Evolutionary conservation across 2,888 invertebrate genomes (phyloP), one percentile per base, ranked within the genome.

Genomic region (Sylvicola cinctus): DNA sequence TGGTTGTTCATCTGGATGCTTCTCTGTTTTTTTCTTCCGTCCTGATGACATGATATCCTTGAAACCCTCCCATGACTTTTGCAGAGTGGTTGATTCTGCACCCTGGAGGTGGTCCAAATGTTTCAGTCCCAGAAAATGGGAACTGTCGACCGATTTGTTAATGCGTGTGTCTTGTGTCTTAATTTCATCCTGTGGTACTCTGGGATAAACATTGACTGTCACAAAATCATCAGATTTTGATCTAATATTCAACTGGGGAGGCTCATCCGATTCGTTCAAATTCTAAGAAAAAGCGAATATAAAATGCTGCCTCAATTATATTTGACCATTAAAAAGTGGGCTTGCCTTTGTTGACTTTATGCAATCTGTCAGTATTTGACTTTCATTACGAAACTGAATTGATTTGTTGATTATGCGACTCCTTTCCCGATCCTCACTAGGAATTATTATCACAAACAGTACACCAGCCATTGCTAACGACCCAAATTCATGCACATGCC

Each of bases 361-460:
- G 12, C 11, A 2, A 27, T 14, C 8, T 32, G 8, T 5, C 12
- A 7, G 20, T 11, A 16, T 17, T 6, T 23, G 20, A 30, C 16
- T 27, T 26, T 34, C n/a, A 29, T 13, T 14, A 20, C 13, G 26
- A 16, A 17, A 10, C 14, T 12, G n/a, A 14, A 25, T 31, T 30
- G 7, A 4, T 10, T 35, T n/a, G n/a, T 36, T n/a, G 27, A 13
- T 16, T 11, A 11, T 16, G 31, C 35, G 15, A 45, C 49, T 29
- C 50, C 47, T 49, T 70, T 69, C n/a, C n/a, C n/a, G n/a, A 42
- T 64, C 57, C 36, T 60, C 62, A 16, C 61, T 61, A 4, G 70
- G 70, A 14, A 70, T 60, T 40, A 61, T 65, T 11, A 70, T 60
- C 23, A 69, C 58, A 41, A 70, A 65, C 28, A 69, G 48, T n/a